Base-by-base conservation (phyloP, 1,140 invertebrate species). In the Drosophila orena region DNA sequence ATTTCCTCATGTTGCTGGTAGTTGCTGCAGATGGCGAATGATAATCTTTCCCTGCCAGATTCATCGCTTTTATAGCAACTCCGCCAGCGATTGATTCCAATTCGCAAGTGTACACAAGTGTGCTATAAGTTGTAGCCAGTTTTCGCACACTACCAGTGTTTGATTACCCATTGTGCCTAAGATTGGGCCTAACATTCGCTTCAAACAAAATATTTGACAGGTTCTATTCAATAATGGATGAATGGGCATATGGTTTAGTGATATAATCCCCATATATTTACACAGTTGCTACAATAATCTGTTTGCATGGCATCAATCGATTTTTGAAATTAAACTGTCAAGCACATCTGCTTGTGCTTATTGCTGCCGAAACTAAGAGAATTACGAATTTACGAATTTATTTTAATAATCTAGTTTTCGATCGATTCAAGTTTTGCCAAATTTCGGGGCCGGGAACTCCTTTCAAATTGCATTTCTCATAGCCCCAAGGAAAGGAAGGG, bases 381-480 rank as follows among this genome's bases (percentile, higher is more conserved):
- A 8, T 0, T 6, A 24, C 14, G 14, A 22, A 38, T 34, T 64
- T 62, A 30, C 11, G 14, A 22, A 38, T 40, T 50, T 62, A 30
- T 27, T 64, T 65, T 50, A 50, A 17, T 50, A 64, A 66, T 64
- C 43, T 43, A 30, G 43, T 27, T 42, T 47, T 17, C 17, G 3
- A 40, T 11, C 15, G 17, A 10, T 17, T 30, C 7, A 30, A 30
- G 30, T 30, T 30, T 10, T 2, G 7, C 8, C 30, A 46, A 37
- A 22, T 44, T 68, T 62, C 20, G 43, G 54, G 57, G 55, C 60
- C 74, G 59, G 65, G 47, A 75, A 81, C 47, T 71, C 44, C 42
- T 59, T 72, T 59, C 49, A 81, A 78, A 85, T 69, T 76, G 81
- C 77, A 85, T 80, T 80, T 85, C 70, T 85, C 81, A 85, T 55